Conservation (phyloP, 2,888 invertebrate species). For the Phymatocera aterrima region DNA sequence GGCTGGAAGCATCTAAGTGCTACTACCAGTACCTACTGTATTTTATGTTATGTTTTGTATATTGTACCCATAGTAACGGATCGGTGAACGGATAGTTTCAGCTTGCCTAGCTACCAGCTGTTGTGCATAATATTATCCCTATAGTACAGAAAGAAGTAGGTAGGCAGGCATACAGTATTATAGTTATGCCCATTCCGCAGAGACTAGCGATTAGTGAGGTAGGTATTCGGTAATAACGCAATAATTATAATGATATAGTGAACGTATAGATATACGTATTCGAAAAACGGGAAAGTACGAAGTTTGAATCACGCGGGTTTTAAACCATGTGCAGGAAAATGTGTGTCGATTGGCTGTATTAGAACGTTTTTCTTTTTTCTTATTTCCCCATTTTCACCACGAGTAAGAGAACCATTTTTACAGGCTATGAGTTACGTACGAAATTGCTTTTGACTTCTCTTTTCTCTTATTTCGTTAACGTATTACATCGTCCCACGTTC, state of each 20-base stretch:
- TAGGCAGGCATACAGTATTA: too few species aligned
- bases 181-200: too few species aligned
- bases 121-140: background rate
- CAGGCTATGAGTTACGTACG: too few species aligned
- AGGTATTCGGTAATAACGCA: background rate
- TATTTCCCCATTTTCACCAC: background rate
- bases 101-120: slow-evolving; percentile 37
- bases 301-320: background rate
- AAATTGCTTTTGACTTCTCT: too few species aligned
- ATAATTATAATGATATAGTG: too few species aligned
- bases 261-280: too few species aligned
- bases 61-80: slow-evolving; percentile 45
- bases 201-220: too few species aligned
- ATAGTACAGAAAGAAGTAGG: background rate
- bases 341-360: background rate
- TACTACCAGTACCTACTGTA: background rate
- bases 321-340: background rate
- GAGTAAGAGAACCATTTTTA: background rate
- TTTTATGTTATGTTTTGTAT: slow-evolving; percentile 40
- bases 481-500: too few species aligned
- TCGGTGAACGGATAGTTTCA: slow-evolving; percentile 35
- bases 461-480: too few species aligned
- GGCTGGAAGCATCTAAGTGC: too few species aligned
- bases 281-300: background rate
- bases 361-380: background rate